These are phyloP conservation scores for Xestia ashworthii DNA, from an alignment of 2,888 invertebrate species.

Conservation along the genomic window DNA sequence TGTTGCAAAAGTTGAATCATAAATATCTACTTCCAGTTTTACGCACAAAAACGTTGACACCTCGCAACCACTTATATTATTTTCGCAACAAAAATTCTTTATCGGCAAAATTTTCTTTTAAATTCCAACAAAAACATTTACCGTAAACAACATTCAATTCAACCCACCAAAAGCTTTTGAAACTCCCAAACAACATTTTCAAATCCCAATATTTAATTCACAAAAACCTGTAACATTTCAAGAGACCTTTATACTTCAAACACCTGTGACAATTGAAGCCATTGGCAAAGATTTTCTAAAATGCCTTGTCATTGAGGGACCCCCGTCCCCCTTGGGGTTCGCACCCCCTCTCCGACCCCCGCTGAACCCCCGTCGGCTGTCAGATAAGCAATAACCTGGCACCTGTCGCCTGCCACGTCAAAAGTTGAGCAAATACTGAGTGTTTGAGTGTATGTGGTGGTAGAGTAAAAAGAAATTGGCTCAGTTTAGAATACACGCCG, in stretches of 20 bases:
- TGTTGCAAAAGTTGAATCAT: not conserved
- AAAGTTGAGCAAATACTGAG: constrained; percentile 65
- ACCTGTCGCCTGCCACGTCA: constrained; percentile 73
- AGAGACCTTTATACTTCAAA: constrained; percentile 33
- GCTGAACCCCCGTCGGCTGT: constrained; percentile 58
- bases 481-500: constrained; percentile 13
- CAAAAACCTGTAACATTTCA: constrained; percentile 44
- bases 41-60: not conserved
- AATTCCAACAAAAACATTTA: constrained; percentile 19
- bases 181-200: constrained; percentile 17
- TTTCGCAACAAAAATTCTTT: not conserved
- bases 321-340: constrained; percentile 13
- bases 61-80: not conserved
- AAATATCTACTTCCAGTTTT: not conserved
- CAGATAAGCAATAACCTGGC: constrained; percentile 77
- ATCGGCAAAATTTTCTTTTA: not conserved
- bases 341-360: constrained; percentile 28
- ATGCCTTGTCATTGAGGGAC: constrained; percentile 57
- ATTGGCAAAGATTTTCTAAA: constrained; percentile 56
- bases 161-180: constrained; percentile 20
- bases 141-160: constrained; percentile 30
- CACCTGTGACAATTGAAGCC: constrained; percentile 50
- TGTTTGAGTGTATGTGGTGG: constrained; percentile 31
- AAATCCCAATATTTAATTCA: constrained; percentile 32
- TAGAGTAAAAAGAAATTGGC: constrained; percentile 40